These are phyloP conservation scores for Drosophila birchii DNA, from an alignment of 2,888 invertebrate species.

Conservation along the genomic window DNA sequence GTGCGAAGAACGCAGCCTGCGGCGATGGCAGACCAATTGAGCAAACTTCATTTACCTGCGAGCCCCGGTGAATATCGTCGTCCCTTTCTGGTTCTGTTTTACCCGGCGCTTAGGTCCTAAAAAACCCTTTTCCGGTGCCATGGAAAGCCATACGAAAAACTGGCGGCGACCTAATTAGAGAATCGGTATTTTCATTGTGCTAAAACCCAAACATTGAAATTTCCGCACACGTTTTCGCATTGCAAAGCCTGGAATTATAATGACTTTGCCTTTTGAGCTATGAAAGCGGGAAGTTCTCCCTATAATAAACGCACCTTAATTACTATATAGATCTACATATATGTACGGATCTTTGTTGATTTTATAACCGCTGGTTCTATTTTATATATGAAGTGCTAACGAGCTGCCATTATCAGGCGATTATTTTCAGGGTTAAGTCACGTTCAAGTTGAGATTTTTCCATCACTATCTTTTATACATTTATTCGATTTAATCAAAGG, in stretches of 20 bases:
- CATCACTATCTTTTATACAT: neutral
- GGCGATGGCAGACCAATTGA: conserved; percentile 56
- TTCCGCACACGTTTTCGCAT: conserved; percentile 59
- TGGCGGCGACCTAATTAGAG: conserved; percentile 72
- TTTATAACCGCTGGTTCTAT: conserved; percentile 4
- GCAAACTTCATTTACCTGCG: conserved; percentile 52
- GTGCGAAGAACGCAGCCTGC: conserved; percentile 17
- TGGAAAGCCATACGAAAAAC: conserved; percentile 36
- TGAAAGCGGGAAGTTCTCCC: conserved; percentile 12
- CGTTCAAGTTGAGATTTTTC: neutral
- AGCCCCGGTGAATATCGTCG: conserved; percentile 6
- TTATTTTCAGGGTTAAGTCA: conserved; percentile 4
- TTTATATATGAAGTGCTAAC: conserved; percentile 22
- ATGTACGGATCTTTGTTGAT: conserved; percentile 5
- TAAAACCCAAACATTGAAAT: conserved; percentile 77
- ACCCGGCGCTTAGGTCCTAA: conserved; percentile 75
- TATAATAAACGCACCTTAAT: conserved; percentile 14
- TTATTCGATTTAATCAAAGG: neutral
- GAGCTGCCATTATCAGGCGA: neutral
- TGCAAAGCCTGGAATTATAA: conserved; percentile 24
- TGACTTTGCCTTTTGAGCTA: conserved; percentile 23
- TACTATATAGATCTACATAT: conserved; percentile 1
- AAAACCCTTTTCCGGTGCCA: conserved; percentile 78
- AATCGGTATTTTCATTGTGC: conserved; percentile 77
- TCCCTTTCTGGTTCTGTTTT: conserved; percentile 27